phyloP scores from a whole-genome alignment of 2,113 vertebrate species.

The Gracilinanus agilis region DNA sequence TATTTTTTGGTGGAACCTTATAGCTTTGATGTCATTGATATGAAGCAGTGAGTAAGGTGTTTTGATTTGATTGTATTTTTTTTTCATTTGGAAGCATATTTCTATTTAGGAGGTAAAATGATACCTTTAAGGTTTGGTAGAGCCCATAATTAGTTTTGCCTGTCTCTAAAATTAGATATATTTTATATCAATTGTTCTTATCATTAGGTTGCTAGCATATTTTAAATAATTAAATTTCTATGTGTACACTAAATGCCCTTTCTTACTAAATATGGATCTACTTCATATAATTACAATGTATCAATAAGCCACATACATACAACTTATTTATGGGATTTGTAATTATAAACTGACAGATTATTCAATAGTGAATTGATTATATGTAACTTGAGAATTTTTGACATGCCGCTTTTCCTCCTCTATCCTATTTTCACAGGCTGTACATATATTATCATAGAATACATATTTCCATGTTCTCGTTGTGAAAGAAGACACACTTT shows the following conservation, averaged over 20 bases:
- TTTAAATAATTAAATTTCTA: background rate
- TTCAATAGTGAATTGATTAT: background rate
- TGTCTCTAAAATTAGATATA: background rate
- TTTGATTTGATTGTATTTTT: background rate
- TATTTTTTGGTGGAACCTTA: background rate
- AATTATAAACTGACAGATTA: background rate
- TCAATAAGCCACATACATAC: background rate
- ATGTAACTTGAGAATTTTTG: background rate
- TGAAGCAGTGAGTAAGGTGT: background rate
- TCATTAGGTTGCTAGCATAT: background rate
- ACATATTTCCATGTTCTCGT: too few relatives aligned
- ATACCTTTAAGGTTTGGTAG: background rate
- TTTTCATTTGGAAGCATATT: background rate
- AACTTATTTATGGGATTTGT: background rate
- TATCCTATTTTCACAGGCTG: too few relatives aligned
- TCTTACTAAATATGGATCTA: background rate
- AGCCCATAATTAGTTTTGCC: background rate
- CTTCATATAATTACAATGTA: background rate
- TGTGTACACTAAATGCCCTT: background rate
- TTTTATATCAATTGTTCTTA: background rate
- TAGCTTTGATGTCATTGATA: background rate
- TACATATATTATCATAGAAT: too few relatives aligned
- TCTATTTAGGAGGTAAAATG: background rate
- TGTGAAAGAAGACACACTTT: too few relatives aligned
- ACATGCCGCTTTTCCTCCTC: background rate